A percentile compares a stretch with the other conserved stretches of the same genome.
phyloP scores from a whole-genome alignment of 2,888 invertebrate genomes.

The Drosophila nr. fundita region DNA sequence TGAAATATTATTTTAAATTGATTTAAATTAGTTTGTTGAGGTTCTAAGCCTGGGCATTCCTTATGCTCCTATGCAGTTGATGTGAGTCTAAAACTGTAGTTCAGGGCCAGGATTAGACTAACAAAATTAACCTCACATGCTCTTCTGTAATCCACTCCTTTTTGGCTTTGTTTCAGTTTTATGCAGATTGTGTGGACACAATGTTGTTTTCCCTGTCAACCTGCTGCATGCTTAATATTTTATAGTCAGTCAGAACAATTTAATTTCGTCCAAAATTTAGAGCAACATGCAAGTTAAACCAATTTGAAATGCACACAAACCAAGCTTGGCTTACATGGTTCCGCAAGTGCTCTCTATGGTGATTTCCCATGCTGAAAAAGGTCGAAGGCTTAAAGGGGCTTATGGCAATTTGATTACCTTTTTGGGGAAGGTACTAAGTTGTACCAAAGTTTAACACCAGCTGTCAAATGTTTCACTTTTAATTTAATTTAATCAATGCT shows the following conservation, averaged over 20 bases:
- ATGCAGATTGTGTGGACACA: conserved; percentile 1
- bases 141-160: not conserved
- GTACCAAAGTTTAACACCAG: conserved; percentile 4
- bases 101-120: not conserved
- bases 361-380: not conserved
- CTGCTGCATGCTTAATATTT: conserved; percentile 10
- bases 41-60: not conserved
- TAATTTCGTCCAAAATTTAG: not conserved
- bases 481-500: conserved; percentile 11
- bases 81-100: not conserved
- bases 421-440: conserved; percentile 2
- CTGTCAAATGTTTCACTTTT: conserved; percentile 4
- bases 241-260: conserved; percentile 2
- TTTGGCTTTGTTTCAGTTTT: not conserved
- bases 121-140: not conserved
- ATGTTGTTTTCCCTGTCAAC: not conserved
- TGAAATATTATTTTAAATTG: not conserved
- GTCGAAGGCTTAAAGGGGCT: not conserved
- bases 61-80: not conserved
- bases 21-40: not conserved
- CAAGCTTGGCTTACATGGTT: conserved; percentile 12
- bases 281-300: no score
- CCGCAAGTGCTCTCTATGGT: conserved; percentile 4
- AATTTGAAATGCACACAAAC: conserved; percentile 7
- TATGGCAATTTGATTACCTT: conserved; percentile 17